Evolutionary conservation across 2,888 invertebrate genomes (phyloP).

Genomic region (Laothoe populi): DNA sequence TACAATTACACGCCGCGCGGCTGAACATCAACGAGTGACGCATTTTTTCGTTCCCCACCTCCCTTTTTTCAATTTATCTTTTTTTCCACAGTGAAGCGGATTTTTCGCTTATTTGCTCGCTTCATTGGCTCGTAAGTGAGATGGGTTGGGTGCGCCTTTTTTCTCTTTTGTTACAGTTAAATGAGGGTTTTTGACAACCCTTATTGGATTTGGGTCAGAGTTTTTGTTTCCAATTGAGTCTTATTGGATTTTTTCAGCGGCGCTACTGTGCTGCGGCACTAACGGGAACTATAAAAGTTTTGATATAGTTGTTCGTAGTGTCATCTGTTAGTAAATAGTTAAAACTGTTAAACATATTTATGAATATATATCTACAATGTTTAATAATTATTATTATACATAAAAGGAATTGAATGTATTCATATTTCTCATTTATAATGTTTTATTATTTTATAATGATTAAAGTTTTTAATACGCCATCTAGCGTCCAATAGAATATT

Average conservation of each 20-base stretch:
- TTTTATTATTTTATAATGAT: no score
- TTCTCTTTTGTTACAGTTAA: conserved; percentile 61
- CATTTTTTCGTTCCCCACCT: conserved; percentile 58
- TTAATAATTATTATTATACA: neutral
- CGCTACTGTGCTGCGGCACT: conserved; percentile 36
- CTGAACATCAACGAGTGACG: conserved; percentile 73
- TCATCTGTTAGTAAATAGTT: conserved; percentile 55
- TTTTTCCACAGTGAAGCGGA: conserved; percentile 78
- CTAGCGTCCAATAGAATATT: conserved; percentile 13
- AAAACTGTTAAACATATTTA: neutral
- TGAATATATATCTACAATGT: neutral
- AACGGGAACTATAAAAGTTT: conserved; percentile 45
- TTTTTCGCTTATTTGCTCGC: conserved; percentile 83
- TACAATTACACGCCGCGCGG: conserved; percentile 69
- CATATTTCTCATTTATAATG: no score
- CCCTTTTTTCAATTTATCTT: conserved; percentile 72
- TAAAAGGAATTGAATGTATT: no score
- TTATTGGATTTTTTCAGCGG: conserved; percentile 47
- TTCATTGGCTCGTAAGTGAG: conserved; percentile 84
- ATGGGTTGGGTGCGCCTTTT: conserved; percentile 61
- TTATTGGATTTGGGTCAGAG: conserved; percentile 70
- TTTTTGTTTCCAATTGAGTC: conserved; percentile 38
- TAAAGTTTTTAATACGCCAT: no score
- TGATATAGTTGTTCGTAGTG: conserved; percentile 35
- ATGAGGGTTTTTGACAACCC: conserved; percentile 46